phyloP scores from a whole-genome alignment of 2,113 vertebrate species.

The Circaetus gallicus region DNA sequence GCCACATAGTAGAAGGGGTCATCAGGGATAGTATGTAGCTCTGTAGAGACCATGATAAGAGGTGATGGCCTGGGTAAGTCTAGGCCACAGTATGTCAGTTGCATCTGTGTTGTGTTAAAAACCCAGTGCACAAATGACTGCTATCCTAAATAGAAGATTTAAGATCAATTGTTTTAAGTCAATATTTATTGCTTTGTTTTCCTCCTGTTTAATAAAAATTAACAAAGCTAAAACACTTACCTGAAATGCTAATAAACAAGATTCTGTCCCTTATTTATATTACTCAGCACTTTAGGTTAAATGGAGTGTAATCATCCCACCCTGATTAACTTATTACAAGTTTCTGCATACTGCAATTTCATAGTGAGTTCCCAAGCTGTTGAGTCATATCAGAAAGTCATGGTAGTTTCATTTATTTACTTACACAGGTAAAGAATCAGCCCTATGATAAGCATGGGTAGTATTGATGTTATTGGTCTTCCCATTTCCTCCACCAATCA shows the following conservation, averaged over 20 bases:
- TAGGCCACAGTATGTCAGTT: neutral
- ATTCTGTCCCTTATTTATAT: neutral
- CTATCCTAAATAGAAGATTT: neutral
- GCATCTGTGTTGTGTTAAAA: neutral
- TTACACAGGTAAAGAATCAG: neutral
- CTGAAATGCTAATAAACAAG: neutral
- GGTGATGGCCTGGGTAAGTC: neutral
- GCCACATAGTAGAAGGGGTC: neutral
- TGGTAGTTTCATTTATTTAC: neutral
- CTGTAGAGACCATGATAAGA: rapidly evolving
- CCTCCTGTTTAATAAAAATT: neutral
- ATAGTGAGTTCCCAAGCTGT: neutral
- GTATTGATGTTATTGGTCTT: neutral
- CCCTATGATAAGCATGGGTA: neutral
- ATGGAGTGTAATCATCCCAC: neutral
- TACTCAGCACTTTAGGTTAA: neutral
- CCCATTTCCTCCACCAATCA: neutral
- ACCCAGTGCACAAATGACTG: neutral
- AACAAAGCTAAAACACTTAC: neutral
- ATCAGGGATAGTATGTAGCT: neutral
- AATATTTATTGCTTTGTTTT: neutral
- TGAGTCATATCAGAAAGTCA: neutral
- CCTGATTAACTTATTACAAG: neutral
- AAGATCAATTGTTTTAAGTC: neutral
- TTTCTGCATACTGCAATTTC: neutral